Evolutionary conservation across 2,797 vertebrate genomes (phyloP).

Genomic region (Danio choprae): DNA sequence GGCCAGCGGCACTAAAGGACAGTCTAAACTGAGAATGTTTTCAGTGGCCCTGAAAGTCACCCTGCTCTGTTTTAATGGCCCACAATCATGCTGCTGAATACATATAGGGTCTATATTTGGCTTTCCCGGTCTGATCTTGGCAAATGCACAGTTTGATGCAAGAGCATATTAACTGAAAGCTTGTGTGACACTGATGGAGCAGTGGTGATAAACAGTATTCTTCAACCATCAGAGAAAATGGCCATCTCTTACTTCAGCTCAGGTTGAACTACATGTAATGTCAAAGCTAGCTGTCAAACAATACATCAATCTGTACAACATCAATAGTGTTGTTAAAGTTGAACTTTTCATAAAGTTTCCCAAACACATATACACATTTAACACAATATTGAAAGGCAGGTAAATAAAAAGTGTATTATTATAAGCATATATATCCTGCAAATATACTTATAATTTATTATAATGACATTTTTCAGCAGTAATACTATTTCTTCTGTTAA

Average conservation of each 20-base stretch:
- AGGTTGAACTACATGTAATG: neutral
- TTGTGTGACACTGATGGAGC: slow-evolving; percentile 71
- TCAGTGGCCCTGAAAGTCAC: slow-evolving; percentile 41
- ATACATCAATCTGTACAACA: neutral
- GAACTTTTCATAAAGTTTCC: too few relatives aligned
- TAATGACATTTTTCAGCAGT: too few relatives aligned
- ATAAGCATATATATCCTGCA: too few relatives aligned
- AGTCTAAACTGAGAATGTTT: slow-evolving; percentile 64
- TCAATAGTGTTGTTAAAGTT: neutral
- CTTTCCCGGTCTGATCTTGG: neutral
- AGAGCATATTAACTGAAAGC: slow-evolving; percentile 56
- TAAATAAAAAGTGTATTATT: too few relatives aligned
- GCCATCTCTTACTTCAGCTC: slow-evolving; percentile 64
- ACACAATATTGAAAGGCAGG: too few relatives aligned
- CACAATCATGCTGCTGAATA: neutral
- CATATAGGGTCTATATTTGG: neutral
- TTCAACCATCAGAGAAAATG: slow-evolving; percentile 61
- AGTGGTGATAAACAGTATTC: slow-evolving; percentile 74
- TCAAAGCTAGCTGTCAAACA: neutral
- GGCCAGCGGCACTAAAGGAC: slow-evolving; percentile 59
- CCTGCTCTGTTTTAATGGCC: neutral
- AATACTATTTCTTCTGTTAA: too few relatives aligned
- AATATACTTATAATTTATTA: too few relatives aligned
- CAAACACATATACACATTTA: too few relatives aligned
- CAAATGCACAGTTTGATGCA: slow-evolving; percentile 9